A percentile compares a stretch with the other conserved stretches of the same genome.
Evolutionary conservation across 2,888 invertebrate species (phyloP).

Genomic region (Nasonovia ribisnigri): DNA sequence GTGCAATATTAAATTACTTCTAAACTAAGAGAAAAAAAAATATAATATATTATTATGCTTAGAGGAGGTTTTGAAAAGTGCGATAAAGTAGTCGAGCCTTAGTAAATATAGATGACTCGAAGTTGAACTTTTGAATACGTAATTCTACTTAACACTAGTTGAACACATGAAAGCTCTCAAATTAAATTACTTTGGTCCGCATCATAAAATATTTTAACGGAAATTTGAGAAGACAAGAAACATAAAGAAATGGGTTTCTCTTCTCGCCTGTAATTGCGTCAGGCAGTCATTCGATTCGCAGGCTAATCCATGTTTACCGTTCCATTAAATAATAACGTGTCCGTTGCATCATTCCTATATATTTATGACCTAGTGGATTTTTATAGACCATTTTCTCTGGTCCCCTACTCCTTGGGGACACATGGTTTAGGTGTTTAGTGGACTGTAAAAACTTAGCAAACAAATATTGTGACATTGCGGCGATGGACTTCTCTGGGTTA

Average conservation of each 20-base stretch:
- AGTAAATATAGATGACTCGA: neutral
- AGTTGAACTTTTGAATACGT: neutral
- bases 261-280: constrained; percentile 56
- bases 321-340: constrained; percentile 59
- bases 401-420: constrained; percentile 29
- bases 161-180: constrained; percentile 3
- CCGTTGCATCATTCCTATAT: constrained; percentile 51
- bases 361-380: constrained; percentile 45
- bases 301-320: constrained; percentile 62
- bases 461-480: constrained; percentile 61
- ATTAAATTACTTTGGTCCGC: neutral
- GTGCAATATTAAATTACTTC: neutral
- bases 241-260: constrained; percentile 46
- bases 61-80: neutral
- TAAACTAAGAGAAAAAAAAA: neutral
- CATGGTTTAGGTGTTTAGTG: constrained; percentile 48
- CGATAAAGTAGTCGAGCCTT: neutral
- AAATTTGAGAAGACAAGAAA: constrained; percentile 16
- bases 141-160: constrained; percentile 1
- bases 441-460: constrained; percentile 60
- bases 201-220: neutral
- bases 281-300: constrained; percentile 58
- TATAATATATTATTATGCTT: neutral
- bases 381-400: constrained; percentile 43
- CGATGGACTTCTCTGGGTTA: constrained; percentile 53